Percentiles rank a stretch among this genome's conserved stretches.
These are phyloP conservation scores for Scolopax bukidnonensis DNA, from an alignment of 2,797 vertebrate species.

Conservation along the genomic window DNA sequence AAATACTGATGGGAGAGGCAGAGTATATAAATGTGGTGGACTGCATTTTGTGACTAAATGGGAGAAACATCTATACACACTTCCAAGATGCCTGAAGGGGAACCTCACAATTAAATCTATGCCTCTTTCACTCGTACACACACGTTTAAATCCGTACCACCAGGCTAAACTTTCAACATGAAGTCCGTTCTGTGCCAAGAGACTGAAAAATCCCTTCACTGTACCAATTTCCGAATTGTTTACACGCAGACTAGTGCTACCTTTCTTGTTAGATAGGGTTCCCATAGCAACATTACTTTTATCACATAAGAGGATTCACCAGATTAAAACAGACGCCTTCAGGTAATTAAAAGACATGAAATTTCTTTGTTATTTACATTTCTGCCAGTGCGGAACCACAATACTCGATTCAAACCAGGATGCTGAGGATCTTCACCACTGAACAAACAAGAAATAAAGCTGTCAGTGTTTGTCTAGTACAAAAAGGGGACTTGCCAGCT, in stretches of 20 bases:
- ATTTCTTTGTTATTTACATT: constrained; percentile 70
- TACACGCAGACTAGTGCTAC: constrained; percentile 30
- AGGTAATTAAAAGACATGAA: constrained; percentile 73
- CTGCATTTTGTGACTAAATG: not conserved
- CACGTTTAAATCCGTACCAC: not conserved
- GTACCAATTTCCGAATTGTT: constrained; percentile 48
- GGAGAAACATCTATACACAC: not conserved
- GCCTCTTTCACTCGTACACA: accelerated
- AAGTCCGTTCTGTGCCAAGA: not conserved
- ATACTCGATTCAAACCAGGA: constrained; percentile 55
- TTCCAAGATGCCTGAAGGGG: not conserved
- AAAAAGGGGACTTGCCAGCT: constrained; percentile 38
- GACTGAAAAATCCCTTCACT: constrained; percentile 23
- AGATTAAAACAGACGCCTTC: constrained; percentile 62
- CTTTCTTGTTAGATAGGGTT: constrained; percentile 72
- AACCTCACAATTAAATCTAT: not conserved
- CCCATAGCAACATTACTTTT: constrained; percentile 75
- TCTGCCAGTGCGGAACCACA: constrained; percentile 34
- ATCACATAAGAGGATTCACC: constrained; percentile 67
- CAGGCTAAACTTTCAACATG: not conserved
- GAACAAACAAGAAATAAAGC: constrained; percentile 69
- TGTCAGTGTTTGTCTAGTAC: constrained; percentile 49
- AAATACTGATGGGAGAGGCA: not conserved
- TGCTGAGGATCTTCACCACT: not conserved
- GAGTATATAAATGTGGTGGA: not conserved